These are phyloP conservation scores for Gisinianus flammeolus DNA, from an alignment of 2,888 invertebrate species.

Conservation along the genomic window DNA sequence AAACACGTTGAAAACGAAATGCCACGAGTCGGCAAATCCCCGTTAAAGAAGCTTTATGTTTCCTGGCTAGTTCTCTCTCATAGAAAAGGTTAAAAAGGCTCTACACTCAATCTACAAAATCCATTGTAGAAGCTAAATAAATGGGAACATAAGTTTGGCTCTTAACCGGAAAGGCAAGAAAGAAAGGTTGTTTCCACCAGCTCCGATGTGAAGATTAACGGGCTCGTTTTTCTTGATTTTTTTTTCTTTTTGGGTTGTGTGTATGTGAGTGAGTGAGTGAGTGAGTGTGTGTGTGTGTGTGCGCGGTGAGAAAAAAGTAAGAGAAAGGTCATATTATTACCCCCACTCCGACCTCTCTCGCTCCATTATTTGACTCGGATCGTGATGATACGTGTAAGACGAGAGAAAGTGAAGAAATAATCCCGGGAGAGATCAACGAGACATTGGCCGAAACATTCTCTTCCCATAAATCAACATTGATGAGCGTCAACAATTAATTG, in stretches of 20 bases:
- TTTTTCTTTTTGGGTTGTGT: too few species aligned
- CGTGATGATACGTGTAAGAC: constrained; percentile 38
- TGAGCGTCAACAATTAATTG: constrained; percentile 59
- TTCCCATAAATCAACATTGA: constrained; percentile 59
- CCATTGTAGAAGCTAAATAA: constrained; percentile 56
- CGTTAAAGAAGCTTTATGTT: constrained; percentile 50
- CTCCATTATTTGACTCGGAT: constrained; percentile 21
- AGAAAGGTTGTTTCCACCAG: constrained; percentile 42
- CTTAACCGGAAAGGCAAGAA: constrained; percentile 47
- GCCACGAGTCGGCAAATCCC: constrained; percentile 44
- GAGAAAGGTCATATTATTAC: constrained; percentile 50
- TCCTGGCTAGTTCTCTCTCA: constrained; percentile 43
- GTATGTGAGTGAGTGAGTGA: not conserved
- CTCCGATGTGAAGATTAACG: constrained; percentile 52
- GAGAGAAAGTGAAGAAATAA: constrained; percentile 38
- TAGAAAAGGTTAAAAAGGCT: constrained; percentile 51
- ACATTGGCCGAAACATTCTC: constrained; percentile 44
- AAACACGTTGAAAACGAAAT: constrained; percentile 18
- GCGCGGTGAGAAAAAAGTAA: constrained; percentile 42
- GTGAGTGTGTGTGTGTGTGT: not conserved
- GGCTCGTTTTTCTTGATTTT: constrained; percentile 55
- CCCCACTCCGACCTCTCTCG: constrained; percentile 34
- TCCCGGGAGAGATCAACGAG: constrained; percentile 45
- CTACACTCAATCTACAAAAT: constrained; percentile 52
- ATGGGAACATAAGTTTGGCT: constrained; percentile 57